Base-by-base conservation (phyloP, 2,888 invertebrate genomes). In the Pheosia gnoma region DNA sequence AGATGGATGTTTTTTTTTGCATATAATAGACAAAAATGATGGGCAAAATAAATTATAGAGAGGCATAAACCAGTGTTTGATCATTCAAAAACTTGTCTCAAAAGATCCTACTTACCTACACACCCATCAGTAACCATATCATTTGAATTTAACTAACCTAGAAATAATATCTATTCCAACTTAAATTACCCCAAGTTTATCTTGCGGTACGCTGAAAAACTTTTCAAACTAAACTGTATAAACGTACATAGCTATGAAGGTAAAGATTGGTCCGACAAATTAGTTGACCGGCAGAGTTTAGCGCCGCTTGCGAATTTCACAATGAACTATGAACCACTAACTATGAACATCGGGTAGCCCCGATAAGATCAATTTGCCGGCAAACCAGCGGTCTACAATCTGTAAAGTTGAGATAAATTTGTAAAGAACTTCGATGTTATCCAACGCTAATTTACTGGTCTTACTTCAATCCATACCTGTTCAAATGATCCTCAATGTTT, bases 231-330 rank as follows among this genome's bases (percentile, higher is more conserved):
- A 71, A 68, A 71, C 70, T 70, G 77, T 61, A 47, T n/a, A 11
- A 62, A 45, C 45, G 9, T 47, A 47, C 47, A n/a, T 66, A 68
- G 67, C 77, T 70, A 72, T 76, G 72, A 78, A 80, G 77, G 83
- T 80, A 83, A 82, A 83, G 82, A 83, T 84, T 85, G 84, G 82
- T 78, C 79, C 74, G 77, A 82, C 80, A 85, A 88, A 88, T 89
- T 86, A 88, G 82, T 86, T 78, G 79, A 79, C 78, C 83, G 83
- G 72, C 77, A 70, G 79, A 86, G 83, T 87, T 83, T 70, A 73
- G 69, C 53, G 58, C 74, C 75, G 79, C 77, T 82, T 77, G 80
- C 78, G 68, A 84, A 81, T 81, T 82, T 82, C 78, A 82, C 83
- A 85, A 83, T 83, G 81, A 84, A 82, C 83, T 81, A 79, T 80